A percentile compares a stretch with the other conserved stretches of the same genome.
phyloP scores from a whole-genome alignment of 2,888 invertebrate species.

The Microchrysa polita region DNA sequence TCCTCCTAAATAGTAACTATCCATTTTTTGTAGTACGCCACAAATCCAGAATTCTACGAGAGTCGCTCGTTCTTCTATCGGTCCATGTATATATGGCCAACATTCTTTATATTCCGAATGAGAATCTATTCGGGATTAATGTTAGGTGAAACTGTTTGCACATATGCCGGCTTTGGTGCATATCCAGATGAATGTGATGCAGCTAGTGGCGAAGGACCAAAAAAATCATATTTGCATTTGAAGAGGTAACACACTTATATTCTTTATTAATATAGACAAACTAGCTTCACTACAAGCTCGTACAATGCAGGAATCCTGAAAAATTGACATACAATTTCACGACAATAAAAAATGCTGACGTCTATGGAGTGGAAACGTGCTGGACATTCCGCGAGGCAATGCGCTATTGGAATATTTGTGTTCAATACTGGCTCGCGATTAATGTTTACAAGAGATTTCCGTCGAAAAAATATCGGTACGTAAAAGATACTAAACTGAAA shows the following conservation, averaged over 20 bases:
- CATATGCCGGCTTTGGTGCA: slow-evolving; percentile 89
- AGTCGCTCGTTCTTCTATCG: slow-evolving; percentile 79
- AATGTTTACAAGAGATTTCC: slow-evolving; percentile 90
- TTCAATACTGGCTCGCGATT: slow-evolving; percentile 96
- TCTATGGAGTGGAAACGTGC: slow-evolving; percentile 82
- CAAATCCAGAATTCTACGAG: slow-evolving; percentile 77
- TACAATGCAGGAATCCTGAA: slow-evolving; percentile 61
- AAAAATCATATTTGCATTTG: slow-evolving; percentile 73
- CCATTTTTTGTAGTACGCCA: slow-evolving; percentile 74
- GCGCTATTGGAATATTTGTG: slow-evolving; percentile 94
- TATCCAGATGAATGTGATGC: slow-evolving; percentile 82
- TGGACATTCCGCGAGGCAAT: slow-evolving; percentile 87
- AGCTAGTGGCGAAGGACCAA: slow-evolving; percentile 87
- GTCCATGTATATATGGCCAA: slow-evolving; percentile 84
- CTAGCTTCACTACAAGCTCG: too few species aligned
- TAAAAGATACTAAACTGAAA: too few species aligned
- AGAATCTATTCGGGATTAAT: slow-evolving; percentile 91
- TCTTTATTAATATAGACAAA: too few species aligned
- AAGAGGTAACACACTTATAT: too few species aligned
- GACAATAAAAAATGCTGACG: slow-evolving; percentile 85
- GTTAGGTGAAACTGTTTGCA: slow-evolving; percentile 92
- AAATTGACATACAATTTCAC: slow-evolving; percentile 75
- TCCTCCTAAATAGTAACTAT: slow-evolving; percentile 16
- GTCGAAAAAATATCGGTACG: slow-evolving; percentile 66
- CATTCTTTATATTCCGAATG: slow-evolving; percentile 88